Evolutionary conservation across 2,888 invertebrate species (phyloP), one percentile per base, ranked within the genome.

Genomic region (Drosophila putrida): DNA sequence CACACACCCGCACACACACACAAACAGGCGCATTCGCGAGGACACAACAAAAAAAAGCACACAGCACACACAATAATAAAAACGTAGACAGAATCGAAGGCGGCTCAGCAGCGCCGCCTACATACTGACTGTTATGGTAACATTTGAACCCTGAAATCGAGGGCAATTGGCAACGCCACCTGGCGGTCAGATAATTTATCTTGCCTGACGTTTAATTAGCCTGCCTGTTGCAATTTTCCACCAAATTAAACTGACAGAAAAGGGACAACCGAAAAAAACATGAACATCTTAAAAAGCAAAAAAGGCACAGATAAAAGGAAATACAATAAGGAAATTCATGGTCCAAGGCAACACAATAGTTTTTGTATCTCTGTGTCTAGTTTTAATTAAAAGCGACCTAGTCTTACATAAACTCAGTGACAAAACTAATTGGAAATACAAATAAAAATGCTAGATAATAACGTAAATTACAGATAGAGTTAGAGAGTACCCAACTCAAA

Each of bases 201-300:
- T 68, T 59, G 63, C 38, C 87, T 5, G 47, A 58, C 67, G 69
- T 74, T 69, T 89, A 85, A 85, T 85, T 85, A 89, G 80, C 83
- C 46, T 59, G 78, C 70, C 66, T 59, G 38, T 46, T 77, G 71
- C 88, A 88, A 84, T 89, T 88, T 85, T 85, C 80, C 89, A 60
- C 58, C 65, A 75, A 85, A 89, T 89, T 85, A 82, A 89, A 71
- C 78, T 55, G 64, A 72, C 75, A 71, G 67, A 53, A 79, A 64
- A 58, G 8, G 57, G 55, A 68, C 54, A 49, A 43, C 25, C 20
- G 20, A 20, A 25, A 46, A 60, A 11, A 39, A 10, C 27, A 31
- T 13, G 20, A 49, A 25, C 9, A 36, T 10, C 59, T 31, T 60
- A 49, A 64, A 53, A 35, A 44, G 38, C 20, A 10, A 10, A n/a